Evolutionary conservation across 2,888 invertebrate species (phyloP).

Genomic region (Agrotis puta): DNA sequence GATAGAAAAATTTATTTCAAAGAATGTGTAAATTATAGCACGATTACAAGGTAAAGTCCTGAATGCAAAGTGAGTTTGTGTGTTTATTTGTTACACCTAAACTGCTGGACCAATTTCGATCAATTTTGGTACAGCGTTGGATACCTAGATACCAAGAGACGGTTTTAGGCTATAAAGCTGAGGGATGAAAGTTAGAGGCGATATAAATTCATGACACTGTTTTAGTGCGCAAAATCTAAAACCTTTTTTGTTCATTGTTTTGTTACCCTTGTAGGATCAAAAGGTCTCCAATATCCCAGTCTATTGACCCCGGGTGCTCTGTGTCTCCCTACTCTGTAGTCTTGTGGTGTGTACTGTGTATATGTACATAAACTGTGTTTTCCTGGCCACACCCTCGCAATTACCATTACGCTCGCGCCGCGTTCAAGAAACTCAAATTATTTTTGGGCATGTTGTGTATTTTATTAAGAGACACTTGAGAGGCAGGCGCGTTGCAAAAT

Average conservation of each 20-base stretch:
- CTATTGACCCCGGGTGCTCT: constrained; percentile 48
- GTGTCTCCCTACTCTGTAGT: constrained; percentile 62
- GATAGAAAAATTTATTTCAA: no score
- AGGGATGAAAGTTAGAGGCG: no score
- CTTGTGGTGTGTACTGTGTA: constrained; percentile 59
- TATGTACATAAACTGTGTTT: constrained; percentile 75
- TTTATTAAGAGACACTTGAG: constrained; percentile 32
- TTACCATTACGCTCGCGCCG: constrained; percentile 84
- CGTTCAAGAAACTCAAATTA: constrained; percentile 84
- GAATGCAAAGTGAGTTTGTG: no score
- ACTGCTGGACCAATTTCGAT: no score
- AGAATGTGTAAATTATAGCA: no score
- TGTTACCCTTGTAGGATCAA: neutral
- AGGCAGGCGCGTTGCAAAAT: neutral
- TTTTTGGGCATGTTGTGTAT: constrained; percentile 67
- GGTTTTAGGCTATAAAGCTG: no score
- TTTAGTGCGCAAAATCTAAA: no score
- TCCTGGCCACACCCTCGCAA: constrained; percentile 83
- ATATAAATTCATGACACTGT: no score
- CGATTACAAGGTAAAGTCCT: no score
- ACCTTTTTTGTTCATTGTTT: neutral
- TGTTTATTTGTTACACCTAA: no score
- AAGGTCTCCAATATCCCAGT: neutral
- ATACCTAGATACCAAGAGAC: no score
- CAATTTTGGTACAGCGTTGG: no score